These are phyloP conservation scores for Iselma pallidipennis DNA, from an alignment of 2,888 invertebrate species.

Conservation along the genomic window DNA sequence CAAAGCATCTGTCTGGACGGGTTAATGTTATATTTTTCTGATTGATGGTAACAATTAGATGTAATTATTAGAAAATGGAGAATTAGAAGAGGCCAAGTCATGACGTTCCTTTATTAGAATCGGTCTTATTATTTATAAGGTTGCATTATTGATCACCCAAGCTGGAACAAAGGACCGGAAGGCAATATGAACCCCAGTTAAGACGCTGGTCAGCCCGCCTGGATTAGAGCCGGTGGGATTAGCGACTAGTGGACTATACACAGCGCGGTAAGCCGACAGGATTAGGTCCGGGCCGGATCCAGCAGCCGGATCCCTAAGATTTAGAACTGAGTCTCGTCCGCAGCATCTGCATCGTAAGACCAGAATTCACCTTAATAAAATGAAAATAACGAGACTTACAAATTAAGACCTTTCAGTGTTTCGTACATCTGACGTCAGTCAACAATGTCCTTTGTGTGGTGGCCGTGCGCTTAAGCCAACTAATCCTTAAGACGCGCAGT, in stretches of 20 bases:
- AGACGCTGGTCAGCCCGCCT: conserved; percentile 58
- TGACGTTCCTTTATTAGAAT: conserved; percentile 42
- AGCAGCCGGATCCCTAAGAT: conserved; percentile 55
- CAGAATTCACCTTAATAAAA: conserved; percentile 47
- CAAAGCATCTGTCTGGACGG: conserved; percentile 32
- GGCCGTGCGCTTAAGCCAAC: conserved; percentile 59
- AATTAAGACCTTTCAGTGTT: conserved; percentile 42
- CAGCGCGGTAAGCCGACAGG: conserved; percentile 57
- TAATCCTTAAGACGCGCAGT: conserved; percentile 67
- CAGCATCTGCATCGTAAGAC: conserved; percentile 55
- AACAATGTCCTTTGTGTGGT: conserved; percentile 50
- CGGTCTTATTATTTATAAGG: conserved; percentile 57
- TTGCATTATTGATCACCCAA: conserved; percentile 57
- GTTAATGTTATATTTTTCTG: conserved; percentile 4
- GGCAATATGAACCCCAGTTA: conserved; percentile 58
- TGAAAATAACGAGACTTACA: conserved; percentile 53
- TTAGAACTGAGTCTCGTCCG: conserved; percentile 45
- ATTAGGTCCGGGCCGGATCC: conserved; percentile 55
- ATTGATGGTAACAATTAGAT: background rate
- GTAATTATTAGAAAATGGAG: background rate
- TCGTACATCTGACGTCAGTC: conserved; percentile 44
- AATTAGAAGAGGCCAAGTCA: conserved; percentile 13
- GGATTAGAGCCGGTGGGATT: conserved; percentile 58
- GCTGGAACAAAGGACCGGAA: conserved; percentile 56
- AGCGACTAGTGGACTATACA: conserved; percentile 58